Base-by-base conservation (phyloP, 2,797 vertebrate genomes). In the Anabas testudineus region DNA sequence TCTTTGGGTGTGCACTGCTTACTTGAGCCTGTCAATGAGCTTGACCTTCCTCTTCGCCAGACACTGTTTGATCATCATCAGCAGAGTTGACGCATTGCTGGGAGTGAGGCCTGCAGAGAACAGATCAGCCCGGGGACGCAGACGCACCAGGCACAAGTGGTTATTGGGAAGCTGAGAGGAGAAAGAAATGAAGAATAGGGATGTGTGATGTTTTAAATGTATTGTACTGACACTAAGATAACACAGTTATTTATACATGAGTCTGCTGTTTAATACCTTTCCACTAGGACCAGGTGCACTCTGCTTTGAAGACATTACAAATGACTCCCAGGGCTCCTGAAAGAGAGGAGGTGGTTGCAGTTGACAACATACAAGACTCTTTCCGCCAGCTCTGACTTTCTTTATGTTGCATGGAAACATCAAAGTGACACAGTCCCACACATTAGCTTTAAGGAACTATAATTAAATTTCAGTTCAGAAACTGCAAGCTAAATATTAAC, bases 11-110 rank as follows among this genome's bases (percentile, higher is more conserved):
- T 34, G 14, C n/a, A 19, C 19, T 47, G 19, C 97, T 94, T 95
- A 99, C 97, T 94, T 94, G 39, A 99, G 94, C 73, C 85, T 94
- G 34, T 97, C 93, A 0, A 90, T 75, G 60, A 99, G 85, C 64
- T 47, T 95, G 76, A 78, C 76, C 36, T 46, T 95, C 21, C 94
- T 94, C 83, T 93, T 97, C 69, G 86, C 92, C 86, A 99, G 88
- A 90, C 95, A 98, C 63, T 99, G 98, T 88, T 96, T 98, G 72
- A 99, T 63, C 96, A 99, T 94, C 80, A 95, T 85, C 72, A 99
- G 51, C 85, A 99, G 94, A 10, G 91, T 89, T 59, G 89, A 49
- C 42, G 94, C 92, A 66, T 96, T 98, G 43, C 89, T 65, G 14
- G 95, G 86, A 26, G 91, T 94, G 79, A 99, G 89, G 63, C 86